Conservation (phyloP, 2,113 vertebrate genomes). For the Heteronetta atricapilla region DNA sequence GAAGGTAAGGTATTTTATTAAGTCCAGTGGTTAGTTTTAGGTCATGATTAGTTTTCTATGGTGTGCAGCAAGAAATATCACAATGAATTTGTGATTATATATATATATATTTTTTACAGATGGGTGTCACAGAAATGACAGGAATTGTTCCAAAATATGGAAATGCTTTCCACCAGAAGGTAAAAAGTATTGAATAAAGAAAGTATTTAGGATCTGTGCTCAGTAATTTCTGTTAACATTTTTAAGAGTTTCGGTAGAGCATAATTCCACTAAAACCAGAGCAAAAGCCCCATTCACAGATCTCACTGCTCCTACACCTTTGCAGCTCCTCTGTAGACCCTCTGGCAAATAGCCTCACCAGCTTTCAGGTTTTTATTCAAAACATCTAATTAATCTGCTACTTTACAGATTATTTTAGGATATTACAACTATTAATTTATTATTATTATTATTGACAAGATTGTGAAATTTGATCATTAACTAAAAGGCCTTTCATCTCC, state of each 20-base stretch:
- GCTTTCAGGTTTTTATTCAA: neutral
- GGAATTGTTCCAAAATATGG: neutral
- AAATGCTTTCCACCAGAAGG: neutral
- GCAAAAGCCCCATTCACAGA: neutral
- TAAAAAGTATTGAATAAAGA: neutral
- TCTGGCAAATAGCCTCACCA: neutral
- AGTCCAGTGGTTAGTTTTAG: neutral
- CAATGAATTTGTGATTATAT: neutral
- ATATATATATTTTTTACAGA: neutral
- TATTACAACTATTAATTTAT: neutral
- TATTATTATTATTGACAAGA: neutral
- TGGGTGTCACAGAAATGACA: neutral
- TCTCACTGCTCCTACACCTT: neutral
- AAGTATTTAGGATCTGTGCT: neutral
- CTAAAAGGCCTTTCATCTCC: neutral
- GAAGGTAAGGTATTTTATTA: neutral
- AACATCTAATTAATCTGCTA: neutral
- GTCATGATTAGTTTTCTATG: neutral
- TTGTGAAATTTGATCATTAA: neutral
- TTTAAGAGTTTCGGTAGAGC: neutral
- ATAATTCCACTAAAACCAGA: neutral
- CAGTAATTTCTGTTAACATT: neutral
- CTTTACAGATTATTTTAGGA: neutral
- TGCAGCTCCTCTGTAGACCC: neutral
- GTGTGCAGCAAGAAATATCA: neutral